phyloP scores from a whole-genome alignment of 1,140 invertebrate species.

The Drosophila pseudoobscura region DNA sequence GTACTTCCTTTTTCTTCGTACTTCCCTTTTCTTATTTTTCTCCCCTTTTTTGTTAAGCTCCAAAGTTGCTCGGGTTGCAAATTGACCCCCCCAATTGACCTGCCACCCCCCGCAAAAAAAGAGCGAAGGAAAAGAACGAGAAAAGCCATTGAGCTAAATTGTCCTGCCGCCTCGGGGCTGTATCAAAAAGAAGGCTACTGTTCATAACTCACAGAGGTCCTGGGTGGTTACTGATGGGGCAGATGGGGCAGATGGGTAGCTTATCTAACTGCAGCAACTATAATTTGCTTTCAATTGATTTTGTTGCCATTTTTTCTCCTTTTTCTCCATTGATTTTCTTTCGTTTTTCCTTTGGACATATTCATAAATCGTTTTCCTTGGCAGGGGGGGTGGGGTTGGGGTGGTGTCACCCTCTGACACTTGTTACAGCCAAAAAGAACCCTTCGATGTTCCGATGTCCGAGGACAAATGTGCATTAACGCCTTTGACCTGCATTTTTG shows the following conservation, averaged over 20 bases:
- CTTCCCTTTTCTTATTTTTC: constrained; percentile 1
- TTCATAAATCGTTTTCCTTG: constrained; percentile 72
- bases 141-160: constrained; percentile 52
- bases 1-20: no score
- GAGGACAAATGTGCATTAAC: constrained; percentile 78
- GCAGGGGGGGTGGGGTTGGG: constrained; percentile 1
- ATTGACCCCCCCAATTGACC: constrained; percentile 38
- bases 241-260: constrained; percentile 23
- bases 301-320: constrained; percentile 39
- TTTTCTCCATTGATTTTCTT: constrained; percentile 59
- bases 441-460: constrained; percentile 4
- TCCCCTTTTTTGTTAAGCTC: constrained; percentile 1
- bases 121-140: not conserved
- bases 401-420: constrained; percentile 47
- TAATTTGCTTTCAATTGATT: constrained; percentile 82
- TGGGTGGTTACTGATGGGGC: not conserved
- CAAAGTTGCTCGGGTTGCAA: constrained; percentile 41
- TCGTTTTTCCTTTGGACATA: constrained; percentile 45
- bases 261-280: constrained; percentile 80
- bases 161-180: constrained; percentile 42
- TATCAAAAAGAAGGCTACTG: constrained; percentile 21
- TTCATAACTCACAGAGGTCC: constrained; percentile 45
- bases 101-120: constrained; percentile 2
- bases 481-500: constrained; percentile 74
- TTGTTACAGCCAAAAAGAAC: constrained; percentile 56